Conservation (phyloP, 2,888 invertebrate genomes). For the Dysmachus trigonus region DNA sequence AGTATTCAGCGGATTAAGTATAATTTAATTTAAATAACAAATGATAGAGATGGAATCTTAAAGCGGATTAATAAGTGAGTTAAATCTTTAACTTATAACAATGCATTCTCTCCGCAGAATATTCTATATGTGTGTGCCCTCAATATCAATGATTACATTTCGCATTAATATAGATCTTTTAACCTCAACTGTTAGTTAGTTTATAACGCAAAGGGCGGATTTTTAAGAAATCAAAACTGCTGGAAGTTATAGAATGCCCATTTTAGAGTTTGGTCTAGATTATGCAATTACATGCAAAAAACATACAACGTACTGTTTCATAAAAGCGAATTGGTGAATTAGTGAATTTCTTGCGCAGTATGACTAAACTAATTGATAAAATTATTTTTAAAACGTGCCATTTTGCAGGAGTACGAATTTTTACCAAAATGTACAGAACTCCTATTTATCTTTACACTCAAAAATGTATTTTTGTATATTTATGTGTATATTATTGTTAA, state of each 20-base stretch:
- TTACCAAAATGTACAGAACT: neutral
- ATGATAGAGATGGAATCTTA: no score
- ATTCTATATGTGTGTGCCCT: no score
- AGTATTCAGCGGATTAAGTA: no score
- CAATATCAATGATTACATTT: no score
- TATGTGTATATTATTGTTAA: conserved; percentile 22
- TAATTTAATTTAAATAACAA: no score
- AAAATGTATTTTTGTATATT: conserved; percentile 28
- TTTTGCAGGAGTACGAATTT: conserved; percentile 17
- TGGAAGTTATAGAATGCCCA: neutral
- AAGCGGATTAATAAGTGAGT: no score
- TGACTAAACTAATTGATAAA: neutral
- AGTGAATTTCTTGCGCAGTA: conserved; percentile 19
- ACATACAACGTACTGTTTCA: no score
- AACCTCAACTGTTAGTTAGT: no score
- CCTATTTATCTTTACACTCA: neutral
- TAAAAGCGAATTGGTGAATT: neutral
- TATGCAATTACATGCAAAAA: neutral
- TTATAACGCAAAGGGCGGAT: no score
- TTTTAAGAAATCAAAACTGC: neutral
- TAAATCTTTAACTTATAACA: no score
- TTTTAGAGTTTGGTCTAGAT: neutral
- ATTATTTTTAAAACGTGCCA: conserved; percentile 10
- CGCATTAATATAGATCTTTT: no score
- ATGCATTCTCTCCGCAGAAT: no score